Evolutionary conservation across 2,797 vertebrate species (phyloP), one percentile per base, ranked within the genome.

Genomic region (Leptatherina wallacei): DNA sequence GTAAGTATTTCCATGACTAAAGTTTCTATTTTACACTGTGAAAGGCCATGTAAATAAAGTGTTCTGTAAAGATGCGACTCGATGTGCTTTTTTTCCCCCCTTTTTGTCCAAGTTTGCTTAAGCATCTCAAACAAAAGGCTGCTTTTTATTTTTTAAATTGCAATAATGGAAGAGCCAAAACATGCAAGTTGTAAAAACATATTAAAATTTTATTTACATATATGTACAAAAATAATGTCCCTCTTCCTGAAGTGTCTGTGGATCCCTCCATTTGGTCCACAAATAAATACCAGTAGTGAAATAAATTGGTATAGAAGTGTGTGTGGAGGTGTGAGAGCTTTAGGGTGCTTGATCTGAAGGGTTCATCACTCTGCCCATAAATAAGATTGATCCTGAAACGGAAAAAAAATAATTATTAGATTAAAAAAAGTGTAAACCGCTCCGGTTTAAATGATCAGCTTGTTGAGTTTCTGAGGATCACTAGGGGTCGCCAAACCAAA

Each of bases 1-100:
- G 96, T 97, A 97, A 97, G 96, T 93, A 95, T 94, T 93, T 96
- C 95, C 95, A 96, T 96, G 94, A 97, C 98, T 97, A 97, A 97
- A 97, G 92, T 91, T 95, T 97, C 95, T 98, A 97, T 98, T 98
- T 98, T 98, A 97, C 95, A 95, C 94, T 95, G 95, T 95, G 94
- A 92, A 92, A 85, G 92, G 85, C 89, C 82, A 80, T 93, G 91
- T 93, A 91, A 94, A 94, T 95, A 94, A 95, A 93, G 84, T 91
- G 88, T 92, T 86, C 77, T 83, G 83, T 92, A 90, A 88, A 84
- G 4, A 69, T 24, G 60, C 11, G 74, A 80, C 57, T 80, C 55
- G 3, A 2, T 1, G 6, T 51, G 60, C n/a, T 61, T 79, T 78
- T 69, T 16, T 71, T 36, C 24, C 1, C 12, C 0, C 33, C 14